Evolutionary conservation across 1,140 invertebrate genomes (phyloP), one percentile per base, ranked within the genome.

Genomic region (Philotrypesis tridentata): DNA sequence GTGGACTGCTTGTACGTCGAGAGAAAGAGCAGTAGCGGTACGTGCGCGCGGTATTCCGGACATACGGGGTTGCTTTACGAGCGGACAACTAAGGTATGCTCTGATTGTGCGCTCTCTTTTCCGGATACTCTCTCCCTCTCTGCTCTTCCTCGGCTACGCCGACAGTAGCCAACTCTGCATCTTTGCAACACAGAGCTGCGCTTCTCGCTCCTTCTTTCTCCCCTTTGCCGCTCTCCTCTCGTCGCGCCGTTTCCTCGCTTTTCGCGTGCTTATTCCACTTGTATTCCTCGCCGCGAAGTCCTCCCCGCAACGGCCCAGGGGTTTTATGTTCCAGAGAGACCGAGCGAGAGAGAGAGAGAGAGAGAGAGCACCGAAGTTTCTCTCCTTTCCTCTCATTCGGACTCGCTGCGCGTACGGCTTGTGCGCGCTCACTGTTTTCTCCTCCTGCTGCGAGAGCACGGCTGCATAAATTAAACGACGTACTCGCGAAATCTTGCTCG

Each of bases 1-100:
- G 23, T 0, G 61, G 61, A 55, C 48, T 55, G 48, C 48, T 55
- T 55, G 48, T 17, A 55, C 48, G 48, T 55, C 61, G 27, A 23
- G 25, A 65, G 61, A 65, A 72, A 79, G 9, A 84, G 80, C 74
- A 72, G 33, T 17, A 48, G 70, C 40, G n/a, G 25, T 12, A 25
- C 21, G 21, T 11, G 55, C 73, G 17, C 87, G 89, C 87, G 65
- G 89, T 89, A 91, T 86, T 87, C 85, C 85, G 82, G 90, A 88
- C 90, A 91, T 91, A 91, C 90, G 90, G 90, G 89, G 87, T 89
- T 90, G 87, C 88, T 91, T 91, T 91, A 91, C 89, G 89, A 90
- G 89, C 90, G 87, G 90, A 91, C 90, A 91, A 91, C 90, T 91
- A 91, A 91, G 90, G 90, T 91, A 91, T 91, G 90, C 89, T 91